Percentiles rank a stretch among this genome's conserved stretches.
Evolutionary conservation across 2,797 vertebrate species (phyloP).

Genomic region (Tolypeutes matacus): DNA sequence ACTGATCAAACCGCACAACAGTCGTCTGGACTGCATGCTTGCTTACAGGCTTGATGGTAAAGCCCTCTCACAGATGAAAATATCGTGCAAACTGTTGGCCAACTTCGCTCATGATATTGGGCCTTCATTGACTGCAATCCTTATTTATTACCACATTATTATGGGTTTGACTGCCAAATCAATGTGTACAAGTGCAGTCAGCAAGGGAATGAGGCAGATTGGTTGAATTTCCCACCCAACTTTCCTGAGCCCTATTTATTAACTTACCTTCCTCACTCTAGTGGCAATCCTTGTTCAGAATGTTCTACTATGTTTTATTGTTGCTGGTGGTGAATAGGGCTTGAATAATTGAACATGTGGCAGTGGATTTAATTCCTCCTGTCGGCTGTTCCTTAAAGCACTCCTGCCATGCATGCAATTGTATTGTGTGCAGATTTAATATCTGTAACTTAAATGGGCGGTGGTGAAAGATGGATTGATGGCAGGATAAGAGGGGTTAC

Average conservation of each 20-base stretch:
- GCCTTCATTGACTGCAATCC: background rate
- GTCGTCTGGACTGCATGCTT: background rate
- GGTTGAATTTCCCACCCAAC: background rate
- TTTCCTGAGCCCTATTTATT: background rate
- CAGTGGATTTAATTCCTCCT: background rate
- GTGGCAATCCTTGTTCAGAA: background rate
- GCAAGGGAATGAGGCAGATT: background rate
- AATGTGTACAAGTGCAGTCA: background rate
- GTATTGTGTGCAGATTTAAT: background rate
- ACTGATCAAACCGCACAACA: conserved; percentile 34
- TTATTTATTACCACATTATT: background rate
- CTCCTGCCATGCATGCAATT: background rate
- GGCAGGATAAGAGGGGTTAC: background rate
- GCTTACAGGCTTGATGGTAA: background rate
- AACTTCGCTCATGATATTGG: background rate
- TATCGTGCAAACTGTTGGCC: background rate
- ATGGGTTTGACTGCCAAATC: background rate
- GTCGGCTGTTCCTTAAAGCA: background rate
- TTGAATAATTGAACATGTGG: background rate
- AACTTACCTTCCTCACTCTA: background rate
- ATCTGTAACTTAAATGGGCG: background rate
- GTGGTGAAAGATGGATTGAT: background rate
- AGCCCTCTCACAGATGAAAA: conserved; percentile 19
- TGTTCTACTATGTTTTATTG: background rate
- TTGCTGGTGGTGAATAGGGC: background rate